A percentile compares a stretch with the other conserved stretches of the same genome.
These are phyloP conservation scores for Drosophila carrolli DNA, from an alignment of 1,140 invertebrate genomes.

Conservation along the genomic window DNA sequence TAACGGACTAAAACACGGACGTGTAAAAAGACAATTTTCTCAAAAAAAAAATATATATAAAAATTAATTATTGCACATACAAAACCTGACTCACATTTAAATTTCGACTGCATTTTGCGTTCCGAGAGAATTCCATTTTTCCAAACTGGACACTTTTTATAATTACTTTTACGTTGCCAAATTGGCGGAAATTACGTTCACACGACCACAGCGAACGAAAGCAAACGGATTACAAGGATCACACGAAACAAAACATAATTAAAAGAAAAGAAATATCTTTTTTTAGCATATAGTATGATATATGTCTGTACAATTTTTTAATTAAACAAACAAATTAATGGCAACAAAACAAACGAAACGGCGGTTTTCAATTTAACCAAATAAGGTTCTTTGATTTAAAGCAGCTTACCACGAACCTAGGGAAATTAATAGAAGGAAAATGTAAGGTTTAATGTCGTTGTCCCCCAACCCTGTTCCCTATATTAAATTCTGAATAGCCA, in stretches of 20 bases:
- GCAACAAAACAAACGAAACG: conserved; percentile 80
- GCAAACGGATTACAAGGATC: conserved; percentile 23
- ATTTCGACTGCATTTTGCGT: conserved; percentile 48
- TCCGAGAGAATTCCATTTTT: conserved; percentile 68
- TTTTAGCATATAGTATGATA: conserved; percentile 81
- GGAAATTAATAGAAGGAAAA: conserved; percentile 21
- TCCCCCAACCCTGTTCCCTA: neutral
- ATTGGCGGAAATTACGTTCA: conserved; percentile 22
- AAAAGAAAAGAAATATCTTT: conserved; percentile 44
- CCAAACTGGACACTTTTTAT: conserved; percentile 39
- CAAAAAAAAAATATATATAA: conserved; percentile 18
- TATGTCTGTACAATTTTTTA: conserved; percentile 83
- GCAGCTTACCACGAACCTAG: conserved; percentile 4
- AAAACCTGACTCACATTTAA: conserved; percentile 25
- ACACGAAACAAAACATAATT: conserved; percentile 20
- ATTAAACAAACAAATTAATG: conserved; percentile 81
- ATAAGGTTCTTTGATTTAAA: conserved; percentile 39
- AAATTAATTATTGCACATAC: conserved; percentile 6
- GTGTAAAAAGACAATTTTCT: conserved; percentile 46
- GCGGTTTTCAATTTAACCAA: conserved; percentile 76
- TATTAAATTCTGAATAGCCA: neutral
- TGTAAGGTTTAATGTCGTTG: neutral
- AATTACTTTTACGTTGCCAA: conserved; percentile 11
- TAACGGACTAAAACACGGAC: conserved; percentile 28
- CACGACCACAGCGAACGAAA: conserved; percentile 43